These are phyloP conservation scores for Ennomos erosarius DNA, from an alignment of 2,888 invertebrate species.

Conservation along the genomic window DNA sequence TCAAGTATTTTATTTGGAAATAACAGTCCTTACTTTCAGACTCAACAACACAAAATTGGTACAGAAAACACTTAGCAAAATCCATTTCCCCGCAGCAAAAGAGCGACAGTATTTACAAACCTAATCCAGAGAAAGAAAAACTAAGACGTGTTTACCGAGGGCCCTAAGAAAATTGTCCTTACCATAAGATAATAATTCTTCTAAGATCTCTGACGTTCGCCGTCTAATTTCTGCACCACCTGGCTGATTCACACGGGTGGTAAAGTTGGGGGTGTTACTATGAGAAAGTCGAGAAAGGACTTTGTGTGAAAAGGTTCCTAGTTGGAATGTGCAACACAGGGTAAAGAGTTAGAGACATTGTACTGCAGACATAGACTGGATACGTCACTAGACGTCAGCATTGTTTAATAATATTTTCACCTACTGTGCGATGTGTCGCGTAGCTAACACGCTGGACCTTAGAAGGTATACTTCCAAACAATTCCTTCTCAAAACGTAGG, in stretches of 20 bases:
- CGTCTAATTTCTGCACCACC: constrained; percentile 33
- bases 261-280: constrained; percentile 16
- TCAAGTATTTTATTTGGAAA: too few species aligned
- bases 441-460: too few species aligned
- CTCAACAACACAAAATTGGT: too few species aligned
- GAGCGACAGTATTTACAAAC: constrained; percentile 12
- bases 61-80: not conserved
- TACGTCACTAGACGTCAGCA: too few species aligned
- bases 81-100: constrained; percentile 7
- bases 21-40: too few species aligned
- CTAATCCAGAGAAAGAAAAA: constrained; percentile 24
- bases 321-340: not conserved
- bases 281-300: not conserved
- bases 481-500: too few species aligned
- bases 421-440: too few species aligned
- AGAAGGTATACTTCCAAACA: too few species aligned
- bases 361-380: too few species aligned
- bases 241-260: constrained; percentile 30
- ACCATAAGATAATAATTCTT: constrained; percentile 33
- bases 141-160: constrained; percentile 15
- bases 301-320: not conserved
- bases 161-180: constrained; percentile 33
- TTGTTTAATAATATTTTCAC: too few species aligned
- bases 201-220: constrained; percentile 19
- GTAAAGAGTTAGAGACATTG: too few species aligned